These are phyloP conservation scores for Epiblema foenella DNA, from an alignment of 2,888 invertebrate species.

Conservation along the genomic window DNA sequence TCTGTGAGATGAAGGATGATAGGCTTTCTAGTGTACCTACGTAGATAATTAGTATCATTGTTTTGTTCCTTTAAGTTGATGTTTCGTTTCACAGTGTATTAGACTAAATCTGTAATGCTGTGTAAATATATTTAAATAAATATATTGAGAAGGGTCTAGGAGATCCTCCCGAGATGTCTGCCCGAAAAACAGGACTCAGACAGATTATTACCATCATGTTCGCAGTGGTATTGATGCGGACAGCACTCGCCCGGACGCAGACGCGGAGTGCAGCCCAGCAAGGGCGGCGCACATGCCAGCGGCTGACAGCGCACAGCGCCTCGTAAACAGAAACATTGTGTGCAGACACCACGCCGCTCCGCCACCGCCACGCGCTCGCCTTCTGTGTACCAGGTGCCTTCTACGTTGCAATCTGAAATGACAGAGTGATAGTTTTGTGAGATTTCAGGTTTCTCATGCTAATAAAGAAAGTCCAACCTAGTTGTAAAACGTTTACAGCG, in stretches of 20 bases:
- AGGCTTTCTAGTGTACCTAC: too few relatives aligned
- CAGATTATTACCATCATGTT: constrained; percentile 59
- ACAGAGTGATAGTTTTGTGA: background rate
- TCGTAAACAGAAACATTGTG: constrained; percentile 92
- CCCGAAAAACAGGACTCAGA: background rate
- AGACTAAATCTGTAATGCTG: too few relatives aligned
- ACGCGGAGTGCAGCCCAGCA: constrained; percentile 91
- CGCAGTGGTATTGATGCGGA: constrained; percentile 93
- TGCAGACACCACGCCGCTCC: constrained; percentile 86
- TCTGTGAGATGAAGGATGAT: too few relatives aligned
- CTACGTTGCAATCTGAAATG: constrained; percentile 86
- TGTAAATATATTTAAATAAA: too few relatives aligned
- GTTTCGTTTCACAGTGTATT: too few relatives aligned
- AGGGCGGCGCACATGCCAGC: constrained; percentile 89
- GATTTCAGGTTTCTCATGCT: background rate
- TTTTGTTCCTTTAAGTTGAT: too few relatives aligned
- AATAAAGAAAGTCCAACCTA: too few relatives aligned
- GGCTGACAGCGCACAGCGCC: constrained; percentile 90
- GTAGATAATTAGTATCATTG: too few relatives aligned
- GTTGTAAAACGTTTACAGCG: too few relatives aligned
- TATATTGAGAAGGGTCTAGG: too few relatives aligned
- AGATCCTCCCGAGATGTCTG: too few relatives aligned
- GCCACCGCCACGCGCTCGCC: constrained; percentile 87
- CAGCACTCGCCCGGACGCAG: constrained; percentile 92
- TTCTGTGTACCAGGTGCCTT: constrained; percentile 86